Conservation (phyloP, 2,113 vertebrate genomes). For the Zapus hudsonius region DNA sequence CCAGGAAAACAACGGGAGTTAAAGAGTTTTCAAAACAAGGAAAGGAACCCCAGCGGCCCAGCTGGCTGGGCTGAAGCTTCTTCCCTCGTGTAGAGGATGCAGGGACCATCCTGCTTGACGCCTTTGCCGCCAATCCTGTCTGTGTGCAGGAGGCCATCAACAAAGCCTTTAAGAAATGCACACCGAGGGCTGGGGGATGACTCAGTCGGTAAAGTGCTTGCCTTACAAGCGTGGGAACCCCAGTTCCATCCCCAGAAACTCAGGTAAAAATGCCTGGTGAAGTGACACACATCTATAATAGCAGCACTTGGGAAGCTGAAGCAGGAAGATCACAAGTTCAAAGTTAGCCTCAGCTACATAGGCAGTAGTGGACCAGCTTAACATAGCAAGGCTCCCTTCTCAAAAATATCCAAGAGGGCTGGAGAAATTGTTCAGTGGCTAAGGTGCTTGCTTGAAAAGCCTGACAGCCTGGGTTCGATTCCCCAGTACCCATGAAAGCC, state of each 20-base stretch:
- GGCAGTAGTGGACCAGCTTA: too few species aligned
- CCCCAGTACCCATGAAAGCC: too few species aligned
- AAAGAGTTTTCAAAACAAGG: background rate
- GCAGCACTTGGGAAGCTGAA: background rate
- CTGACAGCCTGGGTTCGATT: too few species aligned
- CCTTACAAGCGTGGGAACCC: too few species aligned
- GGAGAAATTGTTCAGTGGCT: too few species aligned
- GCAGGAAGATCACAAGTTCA: background rate
- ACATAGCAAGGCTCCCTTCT: too few species aligned
- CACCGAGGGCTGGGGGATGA: background rate
- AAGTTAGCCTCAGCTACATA: too few species aligned
- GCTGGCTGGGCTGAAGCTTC: background rate
- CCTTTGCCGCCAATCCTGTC: background rate
- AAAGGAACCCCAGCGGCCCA: background rate
- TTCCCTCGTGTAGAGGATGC: too few species aligned
- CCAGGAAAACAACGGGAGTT: background rate
- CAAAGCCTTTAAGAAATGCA: background rate
- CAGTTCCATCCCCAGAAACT: too few species aligned
- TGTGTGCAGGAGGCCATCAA: background rate
- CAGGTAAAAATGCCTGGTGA: background rate
- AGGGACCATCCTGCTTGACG: fast-evolving
- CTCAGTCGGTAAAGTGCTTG: too few species aligned
- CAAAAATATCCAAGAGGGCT: too few species aligned
- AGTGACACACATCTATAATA: background rate
- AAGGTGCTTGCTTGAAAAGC: too few species aligned